Conservation (phyloP, 2,797 vertebrate genomes). For the Acomys russatus region DNA sequence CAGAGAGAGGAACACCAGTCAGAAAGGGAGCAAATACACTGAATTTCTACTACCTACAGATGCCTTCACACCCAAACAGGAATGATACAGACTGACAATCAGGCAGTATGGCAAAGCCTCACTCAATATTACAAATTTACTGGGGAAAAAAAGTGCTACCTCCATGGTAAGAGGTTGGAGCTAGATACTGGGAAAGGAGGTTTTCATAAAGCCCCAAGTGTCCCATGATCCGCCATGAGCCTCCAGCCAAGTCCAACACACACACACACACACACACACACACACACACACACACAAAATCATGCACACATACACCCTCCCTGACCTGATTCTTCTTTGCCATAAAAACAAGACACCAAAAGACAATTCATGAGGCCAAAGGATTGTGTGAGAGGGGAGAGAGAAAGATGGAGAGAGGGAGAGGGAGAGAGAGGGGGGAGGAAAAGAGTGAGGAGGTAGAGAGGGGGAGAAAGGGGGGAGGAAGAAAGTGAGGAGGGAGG, state of each 20-base stretch:
- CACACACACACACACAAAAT: too few species aligned
- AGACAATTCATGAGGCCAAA: constrained; percentile 32
- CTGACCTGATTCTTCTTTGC: not conserved
- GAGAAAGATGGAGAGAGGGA: too few species aligned
- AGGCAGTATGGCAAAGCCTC: constrained; percentile 17
- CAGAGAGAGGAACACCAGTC: not conserved
- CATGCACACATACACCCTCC: not conserved
- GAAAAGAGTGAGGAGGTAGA: too few species aligned
- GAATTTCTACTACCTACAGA: not conserved
- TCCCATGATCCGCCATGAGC: not conserved
- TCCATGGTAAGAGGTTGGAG: not conserved
- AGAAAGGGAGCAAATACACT: not conserved
- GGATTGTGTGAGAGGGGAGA: not conserved
- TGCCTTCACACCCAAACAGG: not conserved
- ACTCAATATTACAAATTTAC: not conserved
- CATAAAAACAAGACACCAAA: not conserved
- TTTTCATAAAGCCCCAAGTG: not conserved
- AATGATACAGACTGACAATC: not conserved
- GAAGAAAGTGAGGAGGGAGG: too few species aligned
- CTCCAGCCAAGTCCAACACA: not conserved
- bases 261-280: too few species aligned
- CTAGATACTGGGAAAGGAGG: not conserved
- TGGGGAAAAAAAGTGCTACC: constrained; percentile 14
- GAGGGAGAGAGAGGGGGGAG: too few species aligned
- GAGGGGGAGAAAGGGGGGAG: too few species aligned